phyloP scores from a whole-genome alignment of 2,797 vertebrate genomes.

The Chelmon rostratus region DNA sequence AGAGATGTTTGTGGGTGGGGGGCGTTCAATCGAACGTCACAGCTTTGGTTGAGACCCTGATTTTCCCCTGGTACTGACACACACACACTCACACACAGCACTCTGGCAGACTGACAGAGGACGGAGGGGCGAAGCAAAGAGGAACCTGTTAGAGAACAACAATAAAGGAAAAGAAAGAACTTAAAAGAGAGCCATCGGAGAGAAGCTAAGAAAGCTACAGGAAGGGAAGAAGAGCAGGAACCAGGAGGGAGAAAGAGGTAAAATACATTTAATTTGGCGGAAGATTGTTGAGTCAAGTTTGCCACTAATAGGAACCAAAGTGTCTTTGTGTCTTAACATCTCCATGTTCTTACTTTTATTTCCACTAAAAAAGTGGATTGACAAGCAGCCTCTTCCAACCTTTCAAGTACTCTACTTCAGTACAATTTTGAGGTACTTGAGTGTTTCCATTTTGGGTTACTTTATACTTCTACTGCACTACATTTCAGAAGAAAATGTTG shows the following conservation, averaged over 20 bases:
- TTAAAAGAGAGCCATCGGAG: constrained; percentile 22
- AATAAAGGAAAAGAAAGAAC: constrained; percentile 48
- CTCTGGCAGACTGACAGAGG: constrained; percentile 70
- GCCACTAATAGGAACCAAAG: neutral
- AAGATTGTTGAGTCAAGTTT: neutral
- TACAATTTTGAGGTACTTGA: neutral
- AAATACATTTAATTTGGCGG: constrained; percentile 22
- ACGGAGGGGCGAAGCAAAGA: constrained; percentile 62
- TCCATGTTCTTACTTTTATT: neutral
- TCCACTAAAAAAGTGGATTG: neutral
- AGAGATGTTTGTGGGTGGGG: neutral
- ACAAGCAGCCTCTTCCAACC: neutral
- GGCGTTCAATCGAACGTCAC: constrained; percentile 59
- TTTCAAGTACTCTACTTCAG: neutral
- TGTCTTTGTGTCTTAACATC: neutral
- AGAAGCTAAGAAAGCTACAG: constrained; percentile 45
- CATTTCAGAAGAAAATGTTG: neutral
- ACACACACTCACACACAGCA: constrained; percentile 70
- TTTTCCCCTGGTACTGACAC: constrained; percentile 32
- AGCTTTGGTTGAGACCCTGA: constrained; percentile 52
- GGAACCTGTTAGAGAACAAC: constrained; percentile 63
- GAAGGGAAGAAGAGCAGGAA: constrained; percentile 48
- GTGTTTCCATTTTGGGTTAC: neutral
- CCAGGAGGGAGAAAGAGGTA: constrained; percentile 68
- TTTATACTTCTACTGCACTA: neutral